These are phyloP conservation scores for Diadromus collaris DNA, from an alignment of 2,888 invertebrate species.

Conservation along the genomic window DNA sequence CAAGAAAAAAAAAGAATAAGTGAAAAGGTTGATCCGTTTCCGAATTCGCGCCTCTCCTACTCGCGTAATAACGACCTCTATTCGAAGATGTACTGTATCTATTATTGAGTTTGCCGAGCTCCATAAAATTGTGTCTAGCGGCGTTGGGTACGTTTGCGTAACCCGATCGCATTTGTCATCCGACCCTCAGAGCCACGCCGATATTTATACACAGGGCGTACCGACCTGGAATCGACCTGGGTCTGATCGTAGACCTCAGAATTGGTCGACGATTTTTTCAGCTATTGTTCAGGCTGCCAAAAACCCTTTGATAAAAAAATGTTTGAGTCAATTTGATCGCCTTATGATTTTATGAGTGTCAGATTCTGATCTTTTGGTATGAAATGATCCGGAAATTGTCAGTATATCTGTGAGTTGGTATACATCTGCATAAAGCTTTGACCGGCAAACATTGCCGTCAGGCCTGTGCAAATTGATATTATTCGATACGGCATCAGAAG, in stretches of 20 bases:
- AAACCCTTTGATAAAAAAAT: no score
- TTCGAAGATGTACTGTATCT: neutral
- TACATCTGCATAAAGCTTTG: neutral
- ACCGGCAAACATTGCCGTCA: neutral
- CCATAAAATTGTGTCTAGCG: neutral
- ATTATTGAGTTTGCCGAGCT: neutral
- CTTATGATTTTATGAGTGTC: no score
- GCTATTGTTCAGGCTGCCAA: no score
- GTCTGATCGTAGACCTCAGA: no score
- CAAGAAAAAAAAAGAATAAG: neutral
- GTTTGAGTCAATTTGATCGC: no score
- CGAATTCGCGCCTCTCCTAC: neutral
- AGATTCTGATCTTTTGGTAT: neutral
- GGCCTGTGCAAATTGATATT: neutral
- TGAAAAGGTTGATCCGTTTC: neutral
- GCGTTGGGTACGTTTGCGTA: neutral
- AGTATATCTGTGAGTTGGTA: neutral
- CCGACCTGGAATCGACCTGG: no score
- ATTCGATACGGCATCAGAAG: neutral
- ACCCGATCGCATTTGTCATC: neutral
- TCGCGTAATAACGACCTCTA: neutral
- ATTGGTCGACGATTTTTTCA: no score
- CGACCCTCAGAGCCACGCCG: neutral
- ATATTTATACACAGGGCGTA: neutral
- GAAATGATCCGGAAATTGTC: neutral